Conservation (phyloP, 1,140 invertebrate genomes). For the Aradophagus sp. region DNA sequence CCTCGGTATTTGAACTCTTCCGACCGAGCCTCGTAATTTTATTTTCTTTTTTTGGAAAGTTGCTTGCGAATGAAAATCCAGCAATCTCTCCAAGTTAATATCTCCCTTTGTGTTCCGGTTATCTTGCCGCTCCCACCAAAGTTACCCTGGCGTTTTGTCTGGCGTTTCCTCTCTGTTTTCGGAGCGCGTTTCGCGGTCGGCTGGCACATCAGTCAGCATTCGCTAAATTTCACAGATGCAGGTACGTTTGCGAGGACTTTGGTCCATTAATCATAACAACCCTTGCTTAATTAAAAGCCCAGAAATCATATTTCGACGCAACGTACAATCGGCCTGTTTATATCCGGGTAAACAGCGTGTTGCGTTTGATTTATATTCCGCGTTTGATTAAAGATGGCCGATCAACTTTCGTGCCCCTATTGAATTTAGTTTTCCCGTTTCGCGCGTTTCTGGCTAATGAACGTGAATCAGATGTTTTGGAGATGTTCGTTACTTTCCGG, state of each 20-base stretch:
- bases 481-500: constrained; percentile 1
- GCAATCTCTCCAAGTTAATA: constrained; percentile 25
- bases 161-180: constrained; percentile 43
- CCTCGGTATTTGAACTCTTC: no score
- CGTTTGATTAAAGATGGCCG: constrained; percentile 45
- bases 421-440: constrained; percentile 24
- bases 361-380: constrained; percentile 37
- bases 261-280: constrained; percentile 60
- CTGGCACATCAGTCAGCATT: constrained; percentile 45
- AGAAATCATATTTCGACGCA: constrained; percentile 62
- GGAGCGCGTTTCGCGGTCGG: constrained; percentile 35
- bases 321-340: constrained; percentile 43
- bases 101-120: constrained; percentile 38
- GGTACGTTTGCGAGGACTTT: constrained; percentile 35
- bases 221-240: constrained; percentile 51
- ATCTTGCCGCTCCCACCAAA: constrained; percentile 17
- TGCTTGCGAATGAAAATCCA: constrained; percentile 7
- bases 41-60: neutral
- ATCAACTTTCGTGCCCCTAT: constrained; percentile 36
- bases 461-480: constrained; percentile 19
- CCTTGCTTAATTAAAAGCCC: constrained; percentile 61
- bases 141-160: constrained; percentile 35
- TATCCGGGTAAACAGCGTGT: constrained; percentile 34
- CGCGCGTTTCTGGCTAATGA: constrained; percentile 17
- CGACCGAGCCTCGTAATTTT: neutral